Base-by-base conservation (phyloP, 2,797 vertebrate genomes). In the Mus caroli region DNA sequence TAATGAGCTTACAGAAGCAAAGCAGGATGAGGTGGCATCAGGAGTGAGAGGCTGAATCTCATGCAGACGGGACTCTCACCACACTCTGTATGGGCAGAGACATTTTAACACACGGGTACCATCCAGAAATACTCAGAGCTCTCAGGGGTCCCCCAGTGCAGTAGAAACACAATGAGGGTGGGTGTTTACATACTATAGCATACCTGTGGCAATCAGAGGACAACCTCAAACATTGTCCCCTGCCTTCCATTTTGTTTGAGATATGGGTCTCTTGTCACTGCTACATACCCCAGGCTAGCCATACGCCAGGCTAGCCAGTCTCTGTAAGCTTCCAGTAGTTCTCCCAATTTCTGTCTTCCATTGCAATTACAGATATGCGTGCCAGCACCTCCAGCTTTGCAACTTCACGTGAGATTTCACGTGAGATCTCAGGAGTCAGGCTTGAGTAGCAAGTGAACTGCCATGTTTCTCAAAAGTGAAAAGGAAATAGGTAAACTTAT, bases 1-100 rank as follows among this genome's bases (percentile, higher is more conserved):
- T 2, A 67, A 73, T 22, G 58, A 80, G 24, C 22, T n/a, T 90
- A 79, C 40, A 64, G 43, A 93, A 91, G 67, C 77, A 94, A 91
- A 91, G 40, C 56, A 92, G 1, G 22, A 50, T 46, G 37, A n/a
- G 88, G 73, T 80, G 6, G n/a, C 34, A 26, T 69, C n/a, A 91
- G 37, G 12, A 43, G 37, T 3, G 54, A 77, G 40, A 4, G 20
- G 0, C 87, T 50, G 60, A n/a, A 12, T 31, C 60, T 26, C 14
- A 31, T 80, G 75, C 43, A 58, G 75, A 34, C 46, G 52, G 14
- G 43, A 43, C 34, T 24, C 43, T 73, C 46, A 0, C n/a, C 43
- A 43, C 6, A 40, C 62, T 40, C 31, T 31, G 78, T 22, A 64
- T 79, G 26, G 80, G 80, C 80, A 69, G 75, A 88, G 92, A 54